Base-by-base conservation (phyloP, 1,140 invertebrate genomes). In the Battus philenor region DNA sequence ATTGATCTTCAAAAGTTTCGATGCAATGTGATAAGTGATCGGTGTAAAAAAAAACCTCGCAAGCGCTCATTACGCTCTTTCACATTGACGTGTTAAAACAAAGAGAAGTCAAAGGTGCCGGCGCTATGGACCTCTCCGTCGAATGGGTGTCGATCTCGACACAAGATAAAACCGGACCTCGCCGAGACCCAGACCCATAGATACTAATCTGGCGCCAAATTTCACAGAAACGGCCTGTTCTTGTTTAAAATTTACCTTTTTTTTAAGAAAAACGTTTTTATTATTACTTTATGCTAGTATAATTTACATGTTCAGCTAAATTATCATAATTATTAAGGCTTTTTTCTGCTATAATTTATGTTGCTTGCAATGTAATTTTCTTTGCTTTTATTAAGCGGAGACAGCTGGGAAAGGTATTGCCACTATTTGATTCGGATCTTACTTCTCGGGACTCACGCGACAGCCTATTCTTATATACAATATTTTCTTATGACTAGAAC, bases 191-290 rank as follows among this genome's bases (percentile, higher is more conserved):
- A 60, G 34, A 26, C 50, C 12, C 50, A 36, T 48, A 54, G 63
- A 70, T 68, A 64, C 41, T 6, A 39, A 65, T 79, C 75, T 78
- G 78, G 73, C 75, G 73, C 78, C 78, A 77, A 82, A 79, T 74
- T 82, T 81, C 68, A 82, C 75, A 73, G 75, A 79, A 79, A 61
- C 61, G 65, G 65, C 51, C 56, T 54, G 50, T 39, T 55, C 34
- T 50, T 59, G 45, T 52, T 33, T 61, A 61, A 69, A 64, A 61
- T 56, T 30, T 30, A 52, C 44, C 54, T 57, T 67, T 60, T 72
- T 67, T 51, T n/a, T n/a, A n/a, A n/a, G n/a, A n/a, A n/a, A 59
- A 71, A 70, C 50, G 55, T 12, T 18, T 15, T 26, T 33, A 20
- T 43, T 26, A n/a, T n/a, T n/a, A n/a, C n/a, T n/a, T 33, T 33